Evolutionary conservation across 2,797 vertebrate species (phyloP), one percentile per base, ranked within the genome.

Genomic region (Choloepus didactylus): DNA sequence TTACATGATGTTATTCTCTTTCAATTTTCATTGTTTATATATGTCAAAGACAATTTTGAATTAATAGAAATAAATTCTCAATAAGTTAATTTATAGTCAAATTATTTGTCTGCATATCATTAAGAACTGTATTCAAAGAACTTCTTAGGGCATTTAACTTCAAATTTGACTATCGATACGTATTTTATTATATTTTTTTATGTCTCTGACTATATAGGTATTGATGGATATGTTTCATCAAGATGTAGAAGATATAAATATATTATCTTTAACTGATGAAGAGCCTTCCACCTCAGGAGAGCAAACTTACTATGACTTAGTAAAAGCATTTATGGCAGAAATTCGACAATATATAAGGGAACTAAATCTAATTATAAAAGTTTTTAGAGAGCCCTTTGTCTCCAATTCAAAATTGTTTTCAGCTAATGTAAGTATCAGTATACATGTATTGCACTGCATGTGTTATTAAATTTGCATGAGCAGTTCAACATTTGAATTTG

Each of bases 181-280:
- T 89, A 46, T 96, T 89, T 92, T 64, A 87, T 84, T 92, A 80
- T 31, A 60, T 31, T 93, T 97, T 96, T 94, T 41, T 29, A 23
- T 66, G 54, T 96, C 27, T 97, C 89, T 96, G 29, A 89, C 76
- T 72, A 86, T 56, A 12, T 87, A 99, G 99, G 99, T 99, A 72
- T 98, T 99, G 98, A 99, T 99, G 99, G 99, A 99, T 98, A 99
- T 99, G 99, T 99, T 99, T 98, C 99, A 99, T 98, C 99, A 99
- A 98, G 99, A 99, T 83, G 99, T 99, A 98, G 99, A 99, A 97
- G 99, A 99, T 98, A 99, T 99, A 96, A 99, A 99, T 80, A 98
- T 99, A 60, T 98, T 99, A 94, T 99, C 99, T 87, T 98, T 99
- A 97, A 99, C 99, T 98, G 99, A 99, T 89, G 99, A 99, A 97